Evolutionary conservation across 2,113 vertebrate species (phyloP), one percentile per base, ranked within the genome.

Genomic region (Elgaria multicarinata): DNA sequence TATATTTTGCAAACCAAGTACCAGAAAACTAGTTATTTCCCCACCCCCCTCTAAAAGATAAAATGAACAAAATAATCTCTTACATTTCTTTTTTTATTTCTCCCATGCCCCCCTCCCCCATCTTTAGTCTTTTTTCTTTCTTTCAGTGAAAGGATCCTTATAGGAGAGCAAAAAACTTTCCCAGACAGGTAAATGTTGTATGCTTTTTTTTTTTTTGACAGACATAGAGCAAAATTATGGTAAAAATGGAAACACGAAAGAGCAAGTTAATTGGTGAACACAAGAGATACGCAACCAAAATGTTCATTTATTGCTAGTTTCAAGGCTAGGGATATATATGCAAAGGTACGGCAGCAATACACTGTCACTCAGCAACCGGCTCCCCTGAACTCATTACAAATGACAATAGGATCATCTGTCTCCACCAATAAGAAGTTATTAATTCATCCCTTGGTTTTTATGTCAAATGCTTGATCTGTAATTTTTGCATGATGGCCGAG

Each of bases 241-340:
- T 6, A 86, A 82, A 72, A 50, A 14, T 72, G 81, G 33, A 81
- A 64, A 72, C 69, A 28, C 24, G 44, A 76, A 91, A 69, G 58
- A 69, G 53, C 4, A 62, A 13, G 6, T 18, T 77, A 33, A 90
- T 88, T 12, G 81, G 36, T 16, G 83, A 26, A 86, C 83, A 62
- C 44, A 83, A 86, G 86, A 66, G 86, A 72, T 75, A n/a, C 33
- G 4, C 76, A 62, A 89, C 64, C 7, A 80, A 83, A 55, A 89
- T 36, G 36, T 76, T 72, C 46, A 92, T 76, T 94, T 94, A 97
- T 90, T 96, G 90, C 93, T 95, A 76, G 89, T 84, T 62, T 39
- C 71, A 55, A 95, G 89, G 36, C 82, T 50, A 64, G 87, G 90
- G 87, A 86, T 87, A 74, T 1, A 92, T 12, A 86, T 92, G 92